Percentiles rank a stretch among this genome's conserved stretches.
Evolutionary conservation across 2,797 vertebrate species (phyloP).

Genomic region (Mus caroli): DNA sequence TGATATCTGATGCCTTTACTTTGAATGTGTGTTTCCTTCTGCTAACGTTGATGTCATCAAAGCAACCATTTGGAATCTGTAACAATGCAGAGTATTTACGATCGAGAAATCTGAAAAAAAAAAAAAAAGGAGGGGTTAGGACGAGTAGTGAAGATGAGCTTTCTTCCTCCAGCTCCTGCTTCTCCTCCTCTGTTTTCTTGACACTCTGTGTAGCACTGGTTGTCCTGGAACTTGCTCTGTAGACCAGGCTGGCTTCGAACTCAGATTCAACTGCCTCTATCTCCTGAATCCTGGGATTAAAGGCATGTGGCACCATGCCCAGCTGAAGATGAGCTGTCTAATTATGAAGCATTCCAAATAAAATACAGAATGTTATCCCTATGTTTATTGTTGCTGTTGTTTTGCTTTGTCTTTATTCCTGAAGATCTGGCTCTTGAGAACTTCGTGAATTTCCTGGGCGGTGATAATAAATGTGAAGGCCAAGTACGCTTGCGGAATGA

Average conservation of each 20-base stretch:
- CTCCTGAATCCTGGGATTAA: neutral
- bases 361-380: neutral
- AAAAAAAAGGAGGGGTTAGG: neutral
- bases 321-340: neutral
- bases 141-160: neutral
- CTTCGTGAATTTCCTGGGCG: neutral
- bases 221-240: neutral
- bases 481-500: constrained; percentile 87
- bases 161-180: neutral
- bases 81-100: neutral
- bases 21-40: neutral
- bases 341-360: neutral
- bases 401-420: neutral
- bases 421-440: neutral
- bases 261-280: neutral
- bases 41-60: neutral
- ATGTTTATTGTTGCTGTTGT: neutral
- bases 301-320: neutral
- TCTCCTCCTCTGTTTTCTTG: neutral
- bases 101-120: neutral
- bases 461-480: neutral
- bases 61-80: neutral
- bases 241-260: neutral
- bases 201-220: neutral
- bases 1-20: neutral